Percentiles rank a stretch among this genome's conserved stretches.
Evolutionary conservation across 2,888 invertebrate genomes (phyloP).

Genomic region (Torymus auratus): DNA sequence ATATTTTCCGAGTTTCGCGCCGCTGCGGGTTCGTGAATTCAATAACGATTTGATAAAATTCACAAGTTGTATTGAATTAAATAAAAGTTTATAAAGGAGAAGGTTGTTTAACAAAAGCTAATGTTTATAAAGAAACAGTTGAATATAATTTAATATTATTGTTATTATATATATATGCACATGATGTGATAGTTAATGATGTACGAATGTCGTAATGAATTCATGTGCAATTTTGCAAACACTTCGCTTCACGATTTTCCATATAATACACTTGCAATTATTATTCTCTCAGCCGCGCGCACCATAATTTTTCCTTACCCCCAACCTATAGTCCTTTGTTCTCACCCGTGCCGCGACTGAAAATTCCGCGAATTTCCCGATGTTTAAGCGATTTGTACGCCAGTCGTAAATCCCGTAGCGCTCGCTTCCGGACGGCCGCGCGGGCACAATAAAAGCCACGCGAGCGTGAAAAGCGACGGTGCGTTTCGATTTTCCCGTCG

Average conservation of each 20-base stretch:
- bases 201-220: no score
- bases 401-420: neutral
- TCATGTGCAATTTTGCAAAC: no score
- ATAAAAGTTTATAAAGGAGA: no score
- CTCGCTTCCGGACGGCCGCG: conserved; percentile 13
- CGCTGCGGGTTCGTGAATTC: no score
- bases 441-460: conserved; percentile 35
- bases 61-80: no score
- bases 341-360: neutral
- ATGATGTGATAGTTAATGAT: no score
- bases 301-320: neutral
- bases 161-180: no score
- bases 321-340: neutral
- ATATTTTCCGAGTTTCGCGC: neutral
- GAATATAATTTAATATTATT: no score
- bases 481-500: conserved; percentile 44
- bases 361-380: conserved; percentile 40
- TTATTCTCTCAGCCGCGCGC: neutral
- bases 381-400: conserved; percentile 2
- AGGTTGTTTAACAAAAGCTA: no score
- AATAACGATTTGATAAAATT: no score
- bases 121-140: no score
- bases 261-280: neutral
- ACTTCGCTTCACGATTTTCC: no score
- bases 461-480: conserved; percentile 52